A percentile compares a stretch with the other conserved stretches of the same genome.
phyloP scores from a whole-genome alignment of 2,797 vertebrate species.

The Amphiprion clarkii region DNA sequence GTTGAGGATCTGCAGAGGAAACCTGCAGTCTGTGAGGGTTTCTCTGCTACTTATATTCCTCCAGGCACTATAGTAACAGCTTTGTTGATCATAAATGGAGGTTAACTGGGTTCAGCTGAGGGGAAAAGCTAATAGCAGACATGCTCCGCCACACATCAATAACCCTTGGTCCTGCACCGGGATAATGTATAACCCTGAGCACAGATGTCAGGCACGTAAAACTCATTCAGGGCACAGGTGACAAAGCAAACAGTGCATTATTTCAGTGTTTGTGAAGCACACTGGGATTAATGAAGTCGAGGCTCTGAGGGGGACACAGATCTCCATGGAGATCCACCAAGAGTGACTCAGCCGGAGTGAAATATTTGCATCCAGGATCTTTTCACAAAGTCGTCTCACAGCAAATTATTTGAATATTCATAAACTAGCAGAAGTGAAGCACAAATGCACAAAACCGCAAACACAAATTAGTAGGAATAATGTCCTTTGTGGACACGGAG shows the following conservation, averaged over 20 bases:
- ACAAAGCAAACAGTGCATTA: conserved; percentile 4
- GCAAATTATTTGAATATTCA: no score
- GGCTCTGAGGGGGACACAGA: background rate
- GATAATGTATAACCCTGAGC: conserved; percentile 51
- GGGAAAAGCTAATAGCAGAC: conserved; percentile 31
- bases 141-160: conserved; percentile 36
- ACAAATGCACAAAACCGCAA: no score
- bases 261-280: conserved; percentile 11
- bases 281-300: background rate
- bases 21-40: conserved; percentile 1
- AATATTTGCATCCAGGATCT: background rate
- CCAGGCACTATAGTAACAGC: conserved; percentile 35
- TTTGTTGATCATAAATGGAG: conserved; percentile 29
- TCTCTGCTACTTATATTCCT: conserved; percentile 38
- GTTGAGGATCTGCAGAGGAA: conserved; percentile 12
- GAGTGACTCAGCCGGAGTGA: background rate
- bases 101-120: conserved; percentile 23
- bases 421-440: no score
- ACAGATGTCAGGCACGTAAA: background rate
- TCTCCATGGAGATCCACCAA: conserved; percentile 17
- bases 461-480: no score
- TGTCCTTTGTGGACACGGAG: no score
- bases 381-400: background rate
- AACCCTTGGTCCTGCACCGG: background rate
- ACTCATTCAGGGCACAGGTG: background rate